Base-by-base conservation (phyloP, 1,140 invertebrate species). In the Dryas iulia region DNA sequence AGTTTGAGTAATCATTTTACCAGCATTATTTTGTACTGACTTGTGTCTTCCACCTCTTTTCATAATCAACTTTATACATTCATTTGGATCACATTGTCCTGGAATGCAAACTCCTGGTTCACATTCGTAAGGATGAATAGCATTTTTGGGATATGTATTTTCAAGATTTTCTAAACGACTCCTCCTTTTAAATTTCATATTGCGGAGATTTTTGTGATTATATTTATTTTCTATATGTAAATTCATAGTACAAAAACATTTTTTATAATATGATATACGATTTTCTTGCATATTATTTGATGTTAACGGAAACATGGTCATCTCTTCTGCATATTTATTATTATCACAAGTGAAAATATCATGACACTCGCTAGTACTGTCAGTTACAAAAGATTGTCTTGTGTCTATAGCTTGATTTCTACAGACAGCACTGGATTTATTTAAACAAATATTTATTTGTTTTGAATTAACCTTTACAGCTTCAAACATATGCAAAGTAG, bases 31-130 rank as follows among this genome's bases (percentile, higher is more conserved):
- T 18, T 47, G 14, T 47, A 47, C 21, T 2, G 39, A 47, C 7
- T 21, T 47, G 7, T 47, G n/a, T 18, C 8, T 18, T 47, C 1
- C 21, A 47, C 6, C 39, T 72, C 54, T 76, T 14, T 61, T 71
- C n/a, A 76, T 76, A 21, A 69, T 24, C 14, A 10, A 2, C 54
- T 81, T 72, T 54, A 71, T 33, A 65, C 78, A 79, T 60, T 75
- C 56, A 52, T 77, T 69, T 7, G 78, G 77, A 74, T 79, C 58
- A 69, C 78, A 81, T 61, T 69, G 25, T 18, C 70, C 74, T 25
- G 73, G 77, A 14, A 69, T 60, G 66, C 75, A 79, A 21, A 79
- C 23, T 31, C 72, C 74, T 35, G 74, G 78, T 71, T 79, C 75
- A 71, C 81, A 81, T 65, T 78, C 77, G 35, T 77, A 75, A 10